Evolutionary conservation across 2,888 invertebrate genomes (phyloP).

Genomic region (Bruchidius siliquastri): DNA sequence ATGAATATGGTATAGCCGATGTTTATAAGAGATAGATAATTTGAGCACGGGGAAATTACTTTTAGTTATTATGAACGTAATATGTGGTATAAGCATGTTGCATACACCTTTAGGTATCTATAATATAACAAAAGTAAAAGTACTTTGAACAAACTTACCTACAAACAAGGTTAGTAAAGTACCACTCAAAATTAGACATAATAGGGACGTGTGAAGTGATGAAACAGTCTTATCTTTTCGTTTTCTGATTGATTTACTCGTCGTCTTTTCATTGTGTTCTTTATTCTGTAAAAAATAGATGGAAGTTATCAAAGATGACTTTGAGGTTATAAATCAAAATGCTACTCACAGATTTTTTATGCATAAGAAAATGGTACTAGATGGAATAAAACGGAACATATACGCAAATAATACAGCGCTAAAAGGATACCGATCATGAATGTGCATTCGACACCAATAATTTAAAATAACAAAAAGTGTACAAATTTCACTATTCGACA

Average conservation of each 20-base stretch:
- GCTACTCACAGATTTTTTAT: slow-evolving; percentile 10
- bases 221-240: slow-evolving; percentile 35
- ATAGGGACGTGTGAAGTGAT: slow-evolving; percentile 39
- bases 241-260: slow-evolving; percentile 28
- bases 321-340: slow-evolving; percentile 4
- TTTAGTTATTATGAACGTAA: no score
- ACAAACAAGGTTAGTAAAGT: slow-evolving; percentile 42
- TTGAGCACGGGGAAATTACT: no score
- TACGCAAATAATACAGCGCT: not conserved
- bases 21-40: no score
- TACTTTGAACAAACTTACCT: slow-evolving; percentile 29
- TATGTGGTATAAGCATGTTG: no score
- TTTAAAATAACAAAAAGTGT: slow-evolving; percentile 3
- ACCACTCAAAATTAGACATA: slow-evolving; percentile 43
- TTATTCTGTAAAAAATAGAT: slow-evolving; percentile 24
- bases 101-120: no score
- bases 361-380: slow-evolving; percentile 4
- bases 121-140: no score
- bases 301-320: not conserved
- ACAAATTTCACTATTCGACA: slow-evolving; percentile 5
- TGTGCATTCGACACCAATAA: slow-evolving; percentile 3
- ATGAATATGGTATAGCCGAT: no score
- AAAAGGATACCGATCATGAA: slow-evolving; percentile 3
- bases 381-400: not conserved
- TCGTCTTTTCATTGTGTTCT: slow-evolving; percentile 30